phyloP scores from a whole-genome alignment of 2,113 vertebrate genomes.

The Galemys pyrenaicus region DNA sequence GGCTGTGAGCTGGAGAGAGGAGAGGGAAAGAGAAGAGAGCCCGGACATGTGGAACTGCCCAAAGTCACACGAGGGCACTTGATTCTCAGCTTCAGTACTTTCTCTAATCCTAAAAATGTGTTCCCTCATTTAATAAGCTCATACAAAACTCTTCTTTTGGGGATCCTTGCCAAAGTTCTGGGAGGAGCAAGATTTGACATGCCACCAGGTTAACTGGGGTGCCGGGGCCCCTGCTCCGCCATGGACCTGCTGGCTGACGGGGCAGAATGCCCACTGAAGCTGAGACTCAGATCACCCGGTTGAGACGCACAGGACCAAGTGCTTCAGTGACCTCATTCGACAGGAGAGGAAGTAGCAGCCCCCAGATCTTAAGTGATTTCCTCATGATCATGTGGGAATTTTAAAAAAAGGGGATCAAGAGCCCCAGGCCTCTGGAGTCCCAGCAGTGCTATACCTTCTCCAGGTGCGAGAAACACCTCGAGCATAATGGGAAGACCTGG shows the following conservation, averaged over 20 bases:
- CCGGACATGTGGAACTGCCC: not conserved
- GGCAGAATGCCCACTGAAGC: not conserved
- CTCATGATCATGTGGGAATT: not conserved
- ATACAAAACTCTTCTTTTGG: not conserved
- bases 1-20: conserved; percentile 90
- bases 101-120: not conserved
- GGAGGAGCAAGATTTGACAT: not conserved
- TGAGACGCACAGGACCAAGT: not conserved
- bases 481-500: fast-evolving
- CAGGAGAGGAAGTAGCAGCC: not conserved
- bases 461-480: not conserved
- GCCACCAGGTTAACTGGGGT: fast-evolving
- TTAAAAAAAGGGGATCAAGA: not conserved
- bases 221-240: not conserved
- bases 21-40: fast-evolving
- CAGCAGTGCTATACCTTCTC: fast-evolving
- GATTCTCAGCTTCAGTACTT: not conserved
- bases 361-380: not conserved
- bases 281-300: not conserved
- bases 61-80: fast-evolving
- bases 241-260: not conserved
- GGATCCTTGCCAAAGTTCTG: not conserved
- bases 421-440: not conserved
- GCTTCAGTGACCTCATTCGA: not conserved
- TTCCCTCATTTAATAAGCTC: not conserved